Base-by-base conservation (phyloP, 92 coral and sea anemone species). In the Metridium senile region DNA sequence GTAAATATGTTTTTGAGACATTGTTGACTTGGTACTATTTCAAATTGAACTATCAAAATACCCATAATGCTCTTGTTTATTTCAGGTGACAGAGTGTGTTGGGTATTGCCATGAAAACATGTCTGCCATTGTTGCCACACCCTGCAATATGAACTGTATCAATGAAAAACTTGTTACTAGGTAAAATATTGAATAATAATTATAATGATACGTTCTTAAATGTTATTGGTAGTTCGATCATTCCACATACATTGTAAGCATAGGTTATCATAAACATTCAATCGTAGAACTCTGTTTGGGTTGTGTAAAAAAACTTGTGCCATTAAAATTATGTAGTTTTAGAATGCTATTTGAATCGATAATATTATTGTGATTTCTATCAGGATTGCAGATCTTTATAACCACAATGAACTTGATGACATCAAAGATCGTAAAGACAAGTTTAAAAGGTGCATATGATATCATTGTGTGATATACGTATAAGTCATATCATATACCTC, bases 71-170 rank as follows among this genome's bases (percentile, higher is more conserved):
- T 54, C 17, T 54, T 21, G 17, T 54, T 54, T 54, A 21, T 54
- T 54, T 19, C 35, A 92, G 99, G 97, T 96, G 18, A 85, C 85
- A 20, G 94, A 96, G 33, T 92, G 97, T 68, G 77, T 96, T 33
- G 74, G 82, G 13, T 94, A 83, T 71, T 96, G 96, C 79, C 97
- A 96, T 76, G 88, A 87, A 43, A 96, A 88, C 63, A 89, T 92
- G 99, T 89, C 99, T 0, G 83, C 99, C 69, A 96, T 96, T 22
- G 88, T 96, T 1, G 86, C 95, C 29, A 96, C 99, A 2, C 97
- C 97, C 23, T 96, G 97, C 58, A 96, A 92, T 71, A 92, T 96
- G 99, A 96, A 93, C 59, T 92, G 97, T 46, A 96, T 96, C 72
- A 96, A 96, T 78, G 99, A 96, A 76, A 96, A 85, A 74, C 84